Base-by-base conservation (phyloP, 2,797 vertebrate species). In the Gorsachius magnificus region DNA sequence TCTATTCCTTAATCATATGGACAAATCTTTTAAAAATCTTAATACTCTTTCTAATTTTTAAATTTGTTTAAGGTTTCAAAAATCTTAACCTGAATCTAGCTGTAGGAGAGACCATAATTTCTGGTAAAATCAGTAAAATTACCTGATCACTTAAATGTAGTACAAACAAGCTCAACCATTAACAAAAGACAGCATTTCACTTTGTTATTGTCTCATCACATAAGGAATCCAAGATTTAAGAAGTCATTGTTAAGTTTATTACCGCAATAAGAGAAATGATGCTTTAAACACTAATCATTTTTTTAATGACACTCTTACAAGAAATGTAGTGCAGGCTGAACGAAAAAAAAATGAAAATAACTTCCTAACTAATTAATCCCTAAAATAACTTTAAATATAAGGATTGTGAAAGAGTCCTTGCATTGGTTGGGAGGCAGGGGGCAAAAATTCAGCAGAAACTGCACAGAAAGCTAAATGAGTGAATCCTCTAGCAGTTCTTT, bases 401-500 rank as follows among this genome's bases (percentile, higher is more conserved):
- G 10, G 35, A 93, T 19, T 45, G 19, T 75, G 57, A 85, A 93
- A 85, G n/a, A 94, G 20, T 75, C 41, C 74, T 90, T 83, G 76
- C 65, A 76, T 48, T 63, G 29, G 41, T 36, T 86, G 38, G 74
- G 77, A 87, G 76, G 45, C 46, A 84, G 57, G 50, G 38, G 36
- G 20, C 18, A 91, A 93, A 96, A 89, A 90, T 60, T 75, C 89
- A 81, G 72, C 69, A 90, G 81, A 93, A 96, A 92, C 74, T 76
- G 66, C 77, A 93, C 24, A 72, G 63, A 87, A 86, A 94, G 48
- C 79, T 78, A 93, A 94, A 95, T 53, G 84, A 90, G 46, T 80
- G 85, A 95, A 92, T 97, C 92, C 93, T 94, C 74, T 89, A 95
- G 88, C 53, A 48, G 68, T 66, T 94, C 94, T 97, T 97, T 96